Evolutionary conservation across 2,113 vertebrate species (phyloP).

Genomic region (Ctenodactylus gundi): DNA sequence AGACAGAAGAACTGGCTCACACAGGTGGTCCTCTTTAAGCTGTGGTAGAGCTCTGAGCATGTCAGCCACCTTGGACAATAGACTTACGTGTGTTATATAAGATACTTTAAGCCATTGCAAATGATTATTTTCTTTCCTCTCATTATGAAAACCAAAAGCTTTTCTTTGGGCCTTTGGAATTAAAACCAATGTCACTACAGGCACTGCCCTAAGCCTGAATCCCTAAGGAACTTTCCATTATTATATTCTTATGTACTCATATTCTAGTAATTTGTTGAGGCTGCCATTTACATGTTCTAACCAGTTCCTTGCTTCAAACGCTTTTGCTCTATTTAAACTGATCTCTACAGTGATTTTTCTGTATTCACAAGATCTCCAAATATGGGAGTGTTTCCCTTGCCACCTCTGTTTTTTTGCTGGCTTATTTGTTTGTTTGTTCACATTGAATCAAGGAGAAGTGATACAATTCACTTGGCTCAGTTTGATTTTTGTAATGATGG

Average conservation of each 20-base stretch:
- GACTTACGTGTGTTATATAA: background rate
- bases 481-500: background rate
- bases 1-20: background rate
- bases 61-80: background rate
- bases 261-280: background rate
- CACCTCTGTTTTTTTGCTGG: background rate
- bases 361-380: background rate
- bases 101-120: background rate
- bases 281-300: background rate
- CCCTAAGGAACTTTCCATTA: background rate
- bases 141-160: background rate
- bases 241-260: background rate
- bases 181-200: background rate
- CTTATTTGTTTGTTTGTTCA: no score
- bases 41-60: background rate
- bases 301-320: background rate
- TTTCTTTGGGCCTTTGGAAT: background rate
- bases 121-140: background rate
- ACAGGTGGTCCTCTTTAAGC: no score
- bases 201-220: fast-evolving
- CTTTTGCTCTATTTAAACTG: background rate
- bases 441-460: background rate
- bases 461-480: background rate
- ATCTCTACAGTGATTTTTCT: background rate
- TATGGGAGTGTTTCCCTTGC: background rate